Percentiles rank a stretch among this genome's conserved stretches.
Conservation (phyloP, 2,797 vertebrate genomes). For the Oreochromis grahami region DNA sequence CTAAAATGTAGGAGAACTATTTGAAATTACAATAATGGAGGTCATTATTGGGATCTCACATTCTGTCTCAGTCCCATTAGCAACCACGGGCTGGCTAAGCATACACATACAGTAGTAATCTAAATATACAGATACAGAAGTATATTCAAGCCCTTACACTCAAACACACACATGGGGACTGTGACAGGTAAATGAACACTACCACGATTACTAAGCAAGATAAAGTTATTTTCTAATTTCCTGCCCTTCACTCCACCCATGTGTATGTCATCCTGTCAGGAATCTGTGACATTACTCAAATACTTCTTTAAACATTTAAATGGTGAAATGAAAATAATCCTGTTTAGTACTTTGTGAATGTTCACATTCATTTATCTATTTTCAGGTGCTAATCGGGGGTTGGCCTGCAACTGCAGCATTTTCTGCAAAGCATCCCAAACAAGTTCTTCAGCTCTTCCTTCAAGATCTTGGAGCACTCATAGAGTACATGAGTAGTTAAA, state of each 20-base stretch:
- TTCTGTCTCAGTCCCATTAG: not conserved
- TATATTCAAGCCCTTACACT: not conserved
- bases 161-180: not conserved
- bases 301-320: not conserved
- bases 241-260: not conserved
- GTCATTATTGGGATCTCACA: slow-evolving; percentile 35
- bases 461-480: not conserved
- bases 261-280: not conserved
- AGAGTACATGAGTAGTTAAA: not conserved
- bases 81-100: not conserved
- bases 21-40: slow-evolving; percentile 49
- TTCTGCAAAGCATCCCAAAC: not conserved
- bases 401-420: not conserved
- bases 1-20: slow-evolving; percentile 33
- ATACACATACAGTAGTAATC: not conserved
- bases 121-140: not conserved
- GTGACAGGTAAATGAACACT: not conserved
- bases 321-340: not conserved
- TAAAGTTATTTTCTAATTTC: not conserved
- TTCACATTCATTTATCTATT: not conserved
- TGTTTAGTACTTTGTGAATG: not conserved
- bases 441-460: not conserved
- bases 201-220: not conserved
- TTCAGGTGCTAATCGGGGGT: not conserved
- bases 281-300: not conserved